Evolutionary conservation across 2,113 vertebrate genomes (phyloP).

Genomic region (Panthera tigris): DNA sequence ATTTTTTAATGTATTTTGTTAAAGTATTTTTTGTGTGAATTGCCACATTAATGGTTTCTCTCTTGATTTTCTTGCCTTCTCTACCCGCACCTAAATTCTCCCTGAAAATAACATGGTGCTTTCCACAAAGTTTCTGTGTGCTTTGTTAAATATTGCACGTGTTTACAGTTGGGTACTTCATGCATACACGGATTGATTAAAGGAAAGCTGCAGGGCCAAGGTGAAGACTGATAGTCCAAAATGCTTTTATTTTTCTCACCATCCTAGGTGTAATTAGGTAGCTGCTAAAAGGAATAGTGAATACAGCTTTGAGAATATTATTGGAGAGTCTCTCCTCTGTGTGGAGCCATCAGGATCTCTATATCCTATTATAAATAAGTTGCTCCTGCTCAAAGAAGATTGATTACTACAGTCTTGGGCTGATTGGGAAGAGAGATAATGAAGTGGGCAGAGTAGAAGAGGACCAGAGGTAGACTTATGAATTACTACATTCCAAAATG

Average conservation of each 20-base stretch:
- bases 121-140: conserved; percentile 10
- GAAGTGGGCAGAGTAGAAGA: conserved; percentile 28
- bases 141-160: background rate
- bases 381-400: background rate
- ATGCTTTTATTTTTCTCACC: background rate
- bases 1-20: conserved; percentile 23
- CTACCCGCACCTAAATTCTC: background rate
- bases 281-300: conserved; percentile 1
- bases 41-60: background rate
- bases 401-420: background rate
- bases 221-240: background rate
- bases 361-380: background rate
- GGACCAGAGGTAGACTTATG: background rate
- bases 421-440: background rate
- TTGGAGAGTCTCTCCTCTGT: background rate
- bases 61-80: background rate
- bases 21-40: conserved; percentile 43
- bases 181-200: background rate
- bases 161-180: conserved; percentile 39
- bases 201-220: background rate
- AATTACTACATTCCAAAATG: background rate
- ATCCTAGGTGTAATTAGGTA: conserved; percentile 14
- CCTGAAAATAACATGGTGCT: conserved; percentile 13
- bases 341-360: background rate
- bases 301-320: background rate